Base-by-base conservation (phyloP, 2,888 invertebrate species). In the Abrostola tripartita region DNA sequence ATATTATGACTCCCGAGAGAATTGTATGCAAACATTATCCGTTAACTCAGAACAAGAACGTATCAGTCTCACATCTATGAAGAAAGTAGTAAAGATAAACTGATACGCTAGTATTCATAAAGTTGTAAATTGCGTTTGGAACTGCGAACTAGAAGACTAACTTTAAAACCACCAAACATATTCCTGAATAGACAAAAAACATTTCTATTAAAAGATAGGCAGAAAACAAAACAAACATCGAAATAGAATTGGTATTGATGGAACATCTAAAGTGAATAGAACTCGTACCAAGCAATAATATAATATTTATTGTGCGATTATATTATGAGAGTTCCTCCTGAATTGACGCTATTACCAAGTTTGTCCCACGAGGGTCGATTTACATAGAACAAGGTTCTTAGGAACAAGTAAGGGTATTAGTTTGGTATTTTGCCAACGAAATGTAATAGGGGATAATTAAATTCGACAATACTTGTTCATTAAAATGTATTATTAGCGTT, bases 301-400 rank as follows among this genome's bases (percentile, higher is more conserved):
- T 6, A n/a, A 8, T 12, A 38, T n/a, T 12, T 14, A 53, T 36
- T 55, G 50, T 57, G 61, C 71, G 52, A 71, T 65, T 66, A 64
- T 35, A 24, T 49, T 53, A 59, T 12, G 41, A 53, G 56, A 58
- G 60, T 50, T 50, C n/a, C 56, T 40, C 8, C 52, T 14, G 51
- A 66, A 57, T 65, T 55, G 38, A 56, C 52, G 57, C 42, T 70
- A 67, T 70, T 63, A 69, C 47, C 12, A 35, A 59, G 56, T 59
- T 64, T 38, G 62, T 77, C 70, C 56, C 66, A 24, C 4, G 68
- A 68, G 60, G n/a, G 47, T 55, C 11, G 37, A 84, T 82, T 84
- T 71, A 72, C 80, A 84, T 78, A 81, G 61, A 50, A 77, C 67
- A 68, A 53, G 61, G 57, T 52, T 67, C 65, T 71, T 65, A 68